phyloP scores from a whole-genome alignment of 2,888 invertebrate genomes.

The Dolichomitus sp. region DNA sequence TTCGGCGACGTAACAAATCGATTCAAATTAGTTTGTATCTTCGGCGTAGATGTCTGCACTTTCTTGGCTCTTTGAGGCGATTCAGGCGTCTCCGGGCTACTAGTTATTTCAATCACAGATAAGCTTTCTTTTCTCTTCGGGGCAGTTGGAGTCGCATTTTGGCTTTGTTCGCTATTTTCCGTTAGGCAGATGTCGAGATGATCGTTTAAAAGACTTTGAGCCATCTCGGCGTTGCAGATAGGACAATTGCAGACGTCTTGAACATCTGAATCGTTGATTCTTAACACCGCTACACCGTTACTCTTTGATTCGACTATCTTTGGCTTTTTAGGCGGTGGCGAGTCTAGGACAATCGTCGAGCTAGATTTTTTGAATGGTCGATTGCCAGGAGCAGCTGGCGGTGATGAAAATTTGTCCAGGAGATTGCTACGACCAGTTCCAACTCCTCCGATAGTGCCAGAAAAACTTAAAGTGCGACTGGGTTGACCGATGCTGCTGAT shows the following conservation, averaged over 20 bases:
- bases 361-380: slow-evolving; percentile 22
- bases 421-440: slow-evolving; percentile 78
- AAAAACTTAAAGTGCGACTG: slow-evolving; percentile 41
- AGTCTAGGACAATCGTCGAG: not conserved
- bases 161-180: not conserved
- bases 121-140: not conserved
- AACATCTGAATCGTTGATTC: not conserved
- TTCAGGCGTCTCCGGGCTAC: slow-evolving; percentile 9
- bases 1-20: slow-evolving; percentile 42
- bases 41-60: not conserved
- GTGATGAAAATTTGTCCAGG: slow-evolving; percentile 72
- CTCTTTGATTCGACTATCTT: slow-evolving; percentile 29
- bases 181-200: slow-evolving; percentile 62
- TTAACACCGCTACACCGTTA: not conserved
- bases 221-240: slow-evolving; percentile 41
- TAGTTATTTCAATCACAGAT: slow-evolving; percentile 10
- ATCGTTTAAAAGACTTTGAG: slow-evolving; percentile 33
- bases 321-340: slow-evolving; percentile 45
- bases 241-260: slow-evolving; percentile 49
- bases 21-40: slow-evolving; percentile 26
- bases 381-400: not conserved
- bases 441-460: slow-evolving; percentile 78
- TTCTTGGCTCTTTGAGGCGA: not conserved
- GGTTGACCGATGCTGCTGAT: slow-evolving; percentile 16
- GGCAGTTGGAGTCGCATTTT: not conserved